Conservation (phyloP, 2,888 invertebrate species). For the Agonopterix heracliana region DNA sequence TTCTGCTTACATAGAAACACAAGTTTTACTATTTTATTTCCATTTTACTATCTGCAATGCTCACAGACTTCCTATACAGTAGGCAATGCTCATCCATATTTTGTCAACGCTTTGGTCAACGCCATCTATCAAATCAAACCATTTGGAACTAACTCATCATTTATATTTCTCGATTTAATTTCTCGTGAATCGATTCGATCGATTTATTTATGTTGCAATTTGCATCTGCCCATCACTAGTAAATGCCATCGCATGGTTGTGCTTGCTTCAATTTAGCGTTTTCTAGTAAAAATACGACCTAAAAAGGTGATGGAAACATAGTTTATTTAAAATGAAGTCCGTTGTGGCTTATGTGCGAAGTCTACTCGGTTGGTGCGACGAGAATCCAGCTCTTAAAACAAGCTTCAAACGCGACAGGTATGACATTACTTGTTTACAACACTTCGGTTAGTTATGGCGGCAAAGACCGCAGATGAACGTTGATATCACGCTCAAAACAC, state of each 20-base stretch:
- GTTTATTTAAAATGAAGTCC: conserved; percentile 58
- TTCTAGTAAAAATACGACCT: conserved; percentile 10
- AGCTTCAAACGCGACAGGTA: conserved; percentile 72
- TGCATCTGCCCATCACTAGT: conserved; percentile 4
- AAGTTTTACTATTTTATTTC: too few relatives aligned
- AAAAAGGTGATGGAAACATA: conserved; percentile 55
- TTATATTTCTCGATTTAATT: too few relatives aligned
- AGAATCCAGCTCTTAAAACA: conserved; percentile 39
- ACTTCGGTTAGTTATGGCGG: conserved; percentile 64
- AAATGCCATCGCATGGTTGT: conserved; percentile 12
- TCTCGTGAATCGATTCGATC: background rate
- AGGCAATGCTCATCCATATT: too few relatives aligned
- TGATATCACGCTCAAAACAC: conserved; percentile 15
- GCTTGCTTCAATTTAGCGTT: conserved; percentile 28
- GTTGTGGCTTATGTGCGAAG: conserved; percentile 58
- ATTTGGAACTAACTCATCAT: too few relatives aligned
- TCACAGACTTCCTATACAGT: too few relatives aligned
- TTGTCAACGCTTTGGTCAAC: too few relatives aligned
- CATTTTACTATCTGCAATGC: too few relatives aligned
- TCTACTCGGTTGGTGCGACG: conserved; percentile 55
- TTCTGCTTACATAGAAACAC: too few relatives aligned
- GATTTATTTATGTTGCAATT: background rate
- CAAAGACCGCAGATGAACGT: conserved; percentile 46
- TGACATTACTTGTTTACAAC: conserved; percentile 69
- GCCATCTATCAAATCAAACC: too few relatives aligned